Evolutionary conservation across 2,888 invertebrate genomes (phyloP), one percentile per base, ranked within the genome.

Genomic region (Nemapogon koenigi): DNA sequence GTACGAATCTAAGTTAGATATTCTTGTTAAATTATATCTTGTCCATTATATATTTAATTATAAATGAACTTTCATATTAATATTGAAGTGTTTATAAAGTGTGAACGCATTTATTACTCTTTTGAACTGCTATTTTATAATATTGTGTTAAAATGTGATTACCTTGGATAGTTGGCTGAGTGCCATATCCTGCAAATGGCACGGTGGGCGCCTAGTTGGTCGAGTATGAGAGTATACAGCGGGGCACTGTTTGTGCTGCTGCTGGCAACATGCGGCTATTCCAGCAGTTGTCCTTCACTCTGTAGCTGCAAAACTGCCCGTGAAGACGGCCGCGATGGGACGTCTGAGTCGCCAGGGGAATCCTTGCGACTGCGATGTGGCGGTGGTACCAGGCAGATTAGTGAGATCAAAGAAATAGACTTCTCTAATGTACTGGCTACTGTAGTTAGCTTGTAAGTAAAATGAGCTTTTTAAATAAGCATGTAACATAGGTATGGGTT

Each of bases 391-490:
- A 73, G 82, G 41, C 81, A 81, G 44, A 80, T 87, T 42, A 75
- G 76, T 16, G 83, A 83, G 51, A 60, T 85, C 19, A 83, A 83
- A 46, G 84, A 85, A 55, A 72, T 88, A 46, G 82, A 87, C 56
- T 60, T 88, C 40, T 79, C 81, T 49, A 81, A 81, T 55, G 63
- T 87, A 43, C 82, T 83, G 56, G 71, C 71, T 44, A 82, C 83
- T 53, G 79, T 87, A 45, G 75, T 85, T 36, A 86, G 85, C 62
- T 64, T 88, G 88, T 88, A 78, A 83, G 86, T 82, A 26, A 14
- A 27, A 27, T 35, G 4, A 16, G 2, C 13, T 16, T 1, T 14
- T 39, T 36, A 35, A 22, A 25, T 26, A 2, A 40, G 15, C 14
- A 4, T 26, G 4, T 26, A 26, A 15, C 16, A 14, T 4, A 18